Evolutionary conservation across 2,113 vertebrate species (phyloP).

Genomic region (Hemiprocne comata): DNA sequence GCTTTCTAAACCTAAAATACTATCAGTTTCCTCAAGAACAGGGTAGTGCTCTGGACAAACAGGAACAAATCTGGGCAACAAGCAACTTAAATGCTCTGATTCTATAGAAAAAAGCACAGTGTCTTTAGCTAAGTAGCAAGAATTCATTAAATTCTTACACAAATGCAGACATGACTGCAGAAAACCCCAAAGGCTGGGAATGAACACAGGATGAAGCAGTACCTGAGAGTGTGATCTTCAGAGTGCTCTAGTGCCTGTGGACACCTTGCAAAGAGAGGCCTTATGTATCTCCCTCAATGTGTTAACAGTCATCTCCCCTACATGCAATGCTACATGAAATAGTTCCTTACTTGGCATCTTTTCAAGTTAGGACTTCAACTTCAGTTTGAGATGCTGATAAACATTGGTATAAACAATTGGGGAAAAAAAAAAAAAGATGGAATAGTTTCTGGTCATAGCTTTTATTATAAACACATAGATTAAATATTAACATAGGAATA

Average conservation of each 20-base stretch:
- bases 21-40: not conserved
- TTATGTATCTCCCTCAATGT: rapidly evolving
- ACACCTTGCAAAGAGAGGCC: not conserved
- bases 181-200: not conserved
- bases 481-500: conserved; percentile 5
- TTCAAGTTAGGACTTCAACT: not conserved
- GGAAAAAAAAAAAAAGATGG: too few species aligned
- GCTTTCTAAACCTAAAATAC: not conserved
- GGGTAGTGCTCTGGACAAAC: not conserved
- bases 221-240: not conserved
- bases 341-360: not conserved
- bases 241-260: not conserved
- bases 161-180: not conserved
- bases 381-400: not conserved
- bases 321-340: not conserved
- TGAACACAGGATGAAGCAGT: not conserved
- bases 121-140: not conserved
- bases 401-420: not conserved
- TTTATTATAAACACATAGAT: conserved; percentile 31
- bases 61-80: not conserved
- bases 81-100: not conserved
- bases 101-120: not conserved
- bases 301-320: not conserved
- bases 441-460: not conserved
- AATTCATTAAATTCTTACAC: not conserved